Percentiles rank a stretch among this genome's conserved stretches.
Evolutionary conservation across 2,888 invertebrate species (phyloP).

Genomic region (Galeruca laticollis): DNA sequence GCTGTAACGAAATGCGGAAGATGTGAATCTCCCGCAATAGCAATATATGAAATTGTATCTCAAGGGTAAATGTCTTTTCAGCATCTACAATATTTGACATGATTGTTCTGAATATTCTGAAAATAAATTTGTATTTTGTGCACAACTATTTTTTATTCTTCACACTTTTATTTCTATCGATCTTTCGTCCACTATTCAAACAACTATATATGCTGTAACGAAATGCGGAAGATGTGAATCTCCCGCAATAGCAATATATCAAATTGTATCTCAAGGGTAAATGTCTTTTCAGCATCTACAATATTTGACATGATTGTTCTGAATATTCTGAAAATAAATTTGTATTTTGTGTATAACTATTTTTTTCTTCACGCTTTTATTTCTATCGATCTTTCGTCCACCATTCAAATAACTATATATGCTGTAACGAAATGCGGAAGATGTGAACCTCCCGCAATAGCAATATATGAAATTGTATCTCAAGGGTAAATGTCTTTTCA

Average conservation of each 20-base stretch:
- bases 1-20: constrained; percentile 54
- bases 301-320: constrained; percentile 43
- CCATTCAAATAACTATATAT: constrained; percentile 56
- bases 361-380: background rate
- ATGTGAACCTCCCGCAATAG: constrained; percentile 57
- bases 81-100: constrained; percentile 39
- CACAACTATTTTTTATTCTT: background rate
- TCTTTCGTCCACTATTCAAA: background rate
- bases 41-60: constrained; percentile 55
- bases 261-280: constrained; percentile 46
- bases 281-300: constrained; percentile 23
- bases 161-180: background rate
- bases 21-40: constrained; percentile 57
- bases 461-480: constrained; percentile 55
- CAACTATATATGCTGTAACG: constrained; percentile 56
- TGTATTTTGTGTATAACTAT: background rate
- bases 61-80: constrained; percentile 17
- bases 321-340: constrained; percentile 30
- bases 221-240: constrained; percentile 55
- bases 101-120: constrained; percentile 39
- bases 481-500: constrained; percentile 17
- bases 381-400: constrained; percentile 51
- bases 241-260: constrained; percentile 58
- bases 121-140: constrained; percentile 23
- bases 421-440: constrained; percentile 54